These are phyloP conservation scores for Coregonus clupeaformis DNA, from an alignment of 2,113 vertebrate species.

Conservation along the genomic window DNA sequence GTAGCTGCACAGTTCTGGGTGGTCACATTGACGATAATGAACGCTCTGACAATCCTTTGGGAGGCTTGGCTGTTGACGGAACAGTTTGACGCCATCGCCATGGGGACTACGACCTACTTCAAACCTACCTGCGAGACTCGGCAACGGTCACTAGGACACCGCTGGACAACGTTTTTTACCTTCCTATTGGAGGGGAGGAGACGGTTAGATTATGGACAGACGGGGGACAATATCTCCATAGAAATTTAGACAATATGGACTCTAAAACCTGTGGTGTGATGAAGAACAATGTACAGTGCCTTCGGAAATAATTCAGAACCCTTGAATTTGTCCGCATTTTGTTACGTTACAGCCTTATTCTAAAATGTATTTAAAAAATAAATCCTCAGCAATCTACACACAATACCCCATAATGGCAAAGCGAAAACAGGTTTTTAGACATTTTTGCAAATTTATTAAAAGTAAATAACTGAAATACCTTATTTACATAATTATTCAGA, in stretches of 20 bases:
- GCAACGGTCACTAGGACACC: constrained; percentile 50
- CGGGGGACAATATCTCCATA: constrained; percentile 40
- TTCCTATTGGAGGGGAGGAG: constrained; percentile 70
- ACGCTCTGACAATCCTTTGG: constrained; percentile 70
- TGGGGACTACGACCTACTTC: constrained; percentile 73
- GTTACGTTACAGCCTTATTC: no score
- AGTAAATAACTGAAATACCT: no score
- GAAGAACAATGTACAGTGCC: neutral
- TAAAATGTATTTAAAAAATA: no score
- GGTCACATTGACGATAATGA: constrained; percentile 64
- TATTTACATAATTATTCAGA: no score
- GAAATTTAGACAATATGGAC: constrained; percentile 52
- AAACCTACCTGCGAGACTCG: constrained; percentile 36
- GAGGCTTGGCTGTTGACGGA: constrained; percentile 72
- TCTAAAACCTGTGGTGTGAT: neutral
- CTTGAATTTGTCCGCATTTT: no score
- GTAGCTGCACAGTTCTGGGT: constrained; percentile 73
- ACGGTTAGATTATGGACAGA: constrained; percentile 31
- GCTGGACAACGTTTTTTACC: constrained; percentile 49
- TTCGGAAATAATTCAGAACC: no score
- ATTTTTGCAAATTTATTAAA: no score
- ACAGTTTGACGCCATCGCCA: constrained; percentile 70
- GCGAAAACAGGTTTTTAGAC: no score
- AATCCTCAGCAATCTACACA: no score
- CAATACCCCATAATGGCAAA: no score